Evolutionary conservation across 2,113 vertebrate species (phyloP).

Genomic region (Sapayoa aenigma): DNA sequence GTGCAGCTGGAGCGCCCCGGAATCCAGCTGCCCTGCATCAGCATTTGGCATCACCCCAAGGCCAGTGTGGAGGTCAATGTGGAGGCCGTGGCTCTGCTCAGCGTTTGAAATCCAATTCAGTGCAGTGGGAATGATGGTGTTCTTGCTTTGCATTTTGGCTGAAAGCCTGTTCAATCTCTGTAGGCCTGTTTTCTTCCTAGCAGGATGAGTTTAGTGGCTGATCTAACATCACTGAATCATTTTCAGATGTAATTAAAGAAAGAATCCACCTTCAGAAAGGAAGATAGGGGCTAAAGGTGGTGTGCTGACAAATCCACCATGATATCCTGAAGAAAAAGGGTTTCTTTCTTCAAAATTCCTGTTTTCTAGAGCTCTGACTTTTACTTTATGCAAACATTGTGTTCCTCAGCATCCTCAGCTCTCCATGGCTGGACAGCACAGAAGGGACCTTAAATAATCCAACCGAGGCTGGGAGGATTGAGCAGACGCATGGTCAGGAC

Average conservation of each 20-base stretch:
- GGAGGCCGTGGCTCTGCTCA: neutral
- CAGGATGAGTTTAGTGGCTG: neutral
- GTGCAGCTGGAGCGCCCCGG: neutral
- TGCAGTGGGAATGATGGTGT: neutral
- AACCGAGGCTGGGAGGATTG: accelerated
- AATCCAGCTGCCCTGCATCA: neutral
- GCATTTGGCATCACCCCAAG: neutral
- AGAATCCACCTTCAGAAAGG: neutral
- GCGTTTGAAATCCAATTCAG: neutral
- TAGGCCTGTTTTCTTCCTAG: neutral
- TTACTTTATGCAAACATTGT: neutral
- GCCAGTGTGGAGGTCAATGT: neutral
- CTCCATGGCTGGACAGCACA: neutral
- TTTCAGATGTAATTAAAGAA: neutral
- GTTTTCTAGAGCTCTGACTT: neutral
- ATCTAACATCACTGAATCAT: neutral
- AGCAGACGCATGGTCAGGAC: neutral
- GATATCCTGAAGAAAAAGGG: neutral
- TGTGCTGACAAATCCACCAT: neutral
- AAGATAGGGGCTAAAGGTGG: neutral
- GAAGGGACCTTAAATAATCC: neutral
- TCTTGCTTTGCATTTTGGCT: neutral
- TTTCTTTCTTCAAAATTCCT: neutral
- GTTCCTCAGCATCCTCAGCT: neutral
- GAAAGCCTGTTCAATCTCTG: neutral